Evolutionary conservation across 2,113 vertebrate genomes (phyloP), one percentile per base, ranked within the genome.

Genomic region (Boulengeromyrus knoepffleri): DNA sequence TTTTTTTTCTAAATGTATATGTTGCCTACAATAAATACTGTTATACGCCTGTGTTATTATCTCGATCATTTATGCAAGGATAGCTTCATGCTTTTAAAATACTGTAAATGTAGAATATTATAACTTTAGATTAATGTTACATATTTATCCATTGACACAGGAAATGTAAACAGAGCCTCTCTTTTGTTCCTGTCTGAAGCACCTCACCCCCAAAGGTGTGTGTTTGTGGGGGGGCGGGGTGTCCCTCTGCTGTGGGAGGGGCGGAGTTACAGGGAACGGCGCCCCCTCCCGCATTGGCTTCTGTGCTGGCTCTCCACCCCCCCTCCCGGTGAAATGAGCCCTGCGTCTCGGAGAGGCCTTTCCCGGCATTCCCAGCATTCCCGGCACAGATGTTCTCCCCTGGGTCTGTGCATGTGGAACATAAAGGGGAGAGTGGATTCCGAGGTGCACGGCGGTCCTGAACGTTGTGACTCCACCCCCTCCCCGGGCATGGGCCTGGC

Each of bases 321-420:
- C 94, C 92, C 92, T 47, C 91, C 84, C 9, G 9, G 91, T 91
- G 93, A 96, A 96, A 95, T 95, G 94, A 95, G 94, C 95, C 95
- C 93, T 94, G 93, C 92, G 93, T 92, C 92, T 95, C 93, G 87
- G 92, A 91, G 92, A 95, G 93, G 94, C 94, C 24, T n/a, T 62
- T 62, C 21, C 50, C 50, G 3, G 13, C 50, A 17, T 13, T 92
- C 92, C 49, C 12, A 1, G 49, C 49, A 49, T 13, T 12, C 49
- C 94, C 93, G 95, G 95, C 95, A 95, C 96, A 96, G 94, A 94
- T 95, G 95, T 95, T 96, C 95, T 95, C 95, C 93, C 95, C 91
- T 92, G 96, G 95, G 96, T 94, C 90, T 92, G 91, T 91, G 94
- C 94, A 94, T 94, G 96, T 95, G 95, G 96, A 96, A 95, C 96